phyloP scores from a whole-genome alignment of 2,797 vertebrate genomes.

The Enteromius thamalakanensis region DNA sequence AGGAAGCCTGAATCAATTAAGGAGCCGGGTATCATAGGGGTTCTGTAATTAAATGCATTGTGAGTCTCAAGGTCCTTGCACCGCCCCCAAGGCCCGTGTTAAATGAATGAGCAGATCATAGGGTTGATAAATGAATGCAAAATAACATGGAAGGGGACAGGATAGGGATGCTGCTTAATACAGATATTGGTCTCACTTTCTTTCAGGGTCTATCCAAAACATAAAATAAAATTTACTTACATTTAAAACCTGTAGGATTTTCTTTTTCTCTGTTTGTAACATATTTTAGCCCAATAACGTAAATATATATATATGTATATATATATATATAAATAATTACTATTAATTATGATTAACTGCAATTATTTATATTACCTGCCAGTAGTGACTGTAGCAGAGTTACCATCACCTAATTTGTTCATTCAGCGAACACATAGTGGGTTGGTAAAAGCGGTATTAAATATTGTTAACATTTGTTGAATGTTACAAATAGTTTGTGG shows the following conservation, averaged over 20 bases:
- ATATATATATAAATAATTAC: too few relatives aligned
- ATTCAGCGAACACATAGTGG: too few relatives aligned
- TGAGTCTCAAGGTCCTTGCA: conserved; percentile 42
- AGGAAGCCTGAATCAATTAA: conserved; percentile 29
- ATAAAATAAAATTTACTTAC: neutral
- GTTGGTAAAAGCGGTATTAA: too few relatives aligned
- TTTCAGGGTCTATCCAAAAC: conserved; percentile 1
- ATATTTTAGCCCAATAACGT: too few relatives aligned
- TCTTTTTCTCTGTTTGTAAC: too few relatives aligned
- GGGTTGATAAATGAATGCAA: conserved; percentile 52
- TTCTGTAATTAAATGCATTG: conserved; percentile 53
- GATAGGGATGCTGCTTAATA: conserved; percentile 26
- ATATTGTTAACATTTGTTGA: too few relatives aligned
- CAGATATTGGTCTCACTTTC: conserved; percentile 2
- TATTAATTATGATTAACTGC: too few relatives aligned
- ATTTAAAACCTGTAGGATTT: neutral
- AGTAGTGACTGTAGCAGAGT: too few relatives aligned
- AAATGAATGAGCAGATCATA: conserved; percentile 53
- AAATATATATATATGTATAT: too few relatives aligned
- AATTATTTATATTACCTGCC: too few relatives aligned
- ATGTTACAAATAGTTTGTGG: too few relatives aligned
- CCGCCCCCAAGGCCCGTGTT: conserved; percentile 34
- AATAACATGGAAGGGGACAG: conserved; percentile 31
- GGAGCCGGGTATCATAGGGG: neutral
- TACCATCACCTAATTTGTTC: too few relatives aligned